Conservation (phyloP, 2,113 vertebrate genomes). For the Coracopsis vasa region DNA sequence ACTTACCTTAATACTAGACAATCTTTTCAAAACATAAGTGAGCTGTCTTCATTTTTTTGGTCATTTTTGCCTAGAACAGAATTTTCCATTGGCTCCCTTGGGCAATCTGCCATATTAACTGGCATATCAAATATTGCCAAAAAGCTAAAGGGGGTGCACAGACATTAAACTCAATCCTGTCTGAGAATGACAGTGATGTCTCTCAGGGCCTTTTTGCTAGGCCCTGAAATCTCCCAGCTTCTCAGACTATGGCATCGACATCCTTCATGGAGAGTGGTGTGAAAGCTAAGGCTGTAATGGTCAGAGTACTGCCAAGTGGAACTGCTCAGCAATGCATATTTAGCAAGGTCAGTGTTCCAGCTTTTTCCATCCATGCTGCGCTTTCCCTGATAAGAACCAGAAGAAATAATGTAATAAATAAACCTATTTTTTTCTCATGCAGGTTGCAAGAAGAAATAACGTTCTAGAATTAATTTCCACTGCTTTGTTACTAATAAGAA, state of each 20-base stretch:
- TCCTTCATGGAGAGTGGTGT: background rate
- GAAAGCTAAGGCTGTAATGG: background rate
- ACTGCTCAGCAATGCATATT: background rate
- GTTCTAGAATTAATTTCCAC: background rate
- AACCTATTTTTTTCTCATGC: background rate
- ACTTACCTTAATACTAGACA: background rate
- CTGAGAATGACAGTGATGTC: background rate
- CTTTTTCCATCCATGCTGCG: background rate
- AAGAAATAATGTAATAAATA: background rate
- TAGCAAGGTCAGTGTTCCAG: background rate
- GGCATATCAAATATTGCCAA: background rate
- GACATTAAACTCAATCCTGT: background rate
- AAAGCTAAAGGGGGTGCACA: background rate
- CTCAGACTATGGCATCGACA: background rate
- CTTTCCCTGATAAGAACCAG: background rate
- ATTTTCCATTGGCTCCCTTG: background rate
- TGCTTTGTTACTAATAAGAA: background rate
- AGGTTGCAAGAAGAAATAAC: background rate
- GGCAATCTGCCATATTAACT: background rate
- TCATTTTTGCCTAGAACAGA: background rate
- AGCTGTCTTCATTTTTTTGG: rapidly evolving
- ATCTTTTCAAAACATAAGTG: background rate
- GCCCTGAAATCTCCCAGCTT: background rate
- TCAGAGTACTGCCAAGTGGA: background rate
- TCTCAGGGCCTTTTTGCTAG: background rate